Evolutionary conservation across 2,113 vertebrate genomes (phyloP).

Genomic region (Capricornis sumatraensis): DNA sequence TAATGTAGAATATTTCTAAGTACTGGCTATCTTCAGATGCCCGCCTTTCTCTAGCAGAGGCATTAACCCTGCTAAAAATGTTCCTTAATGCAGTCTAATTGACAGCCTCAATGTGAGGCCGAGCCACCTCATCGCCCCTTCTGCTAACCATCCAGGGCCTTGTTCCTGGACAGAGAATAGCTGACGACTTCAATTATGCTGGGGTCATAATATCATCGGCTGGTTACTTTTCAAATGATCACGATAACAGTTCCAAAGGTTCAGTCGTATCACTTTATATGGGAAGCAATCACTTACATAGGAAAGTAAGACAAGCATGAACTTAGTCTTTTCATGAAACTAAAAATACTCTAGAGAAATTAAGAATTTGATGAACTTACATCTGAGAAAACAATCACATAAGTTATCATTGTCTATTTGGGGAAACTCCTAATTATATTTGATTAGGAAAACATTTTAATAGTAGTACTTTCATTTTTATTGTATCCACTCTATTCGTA

Average conservation of each 20-base stretch:
- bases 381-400: neutral
- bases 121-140: neutral
- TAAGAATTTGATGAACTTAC: neutral
- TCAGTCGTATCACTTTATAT: neutral
- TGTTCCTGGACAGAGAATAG: neutral
- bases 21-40: neutral
- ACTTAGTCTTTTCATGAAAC: neutral
- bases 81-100: slow-evolving; percentile 40
- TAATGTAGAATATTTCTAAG: neutral
- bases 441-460: neutral
- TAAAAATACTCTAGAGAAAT: slow-evolving; percentile 8
- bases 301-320: neutral
- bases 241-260: slow-evolving; percentile 15
- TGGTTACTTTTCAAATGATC: slow-evolving; percentile 55
- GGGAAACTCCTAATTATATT: neutral
- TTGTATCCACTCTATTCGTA: neutral
- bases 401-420: neutral
- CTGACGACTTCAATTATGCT: slow-evolving; percentile 41
- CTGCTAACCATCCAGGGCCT: neutral
- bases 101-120: neutral
- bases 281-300: slow-evolving; percentile 27
- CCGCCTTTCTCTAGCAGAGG: neutral
- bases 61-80: neutral
- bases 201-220: neutral
- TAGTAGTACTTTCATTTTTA: neutral